Evolutionary conservation across 2,113 vertebrate species (phyloP).

Genomic region (Spheniscus mendiculus): DNA sequence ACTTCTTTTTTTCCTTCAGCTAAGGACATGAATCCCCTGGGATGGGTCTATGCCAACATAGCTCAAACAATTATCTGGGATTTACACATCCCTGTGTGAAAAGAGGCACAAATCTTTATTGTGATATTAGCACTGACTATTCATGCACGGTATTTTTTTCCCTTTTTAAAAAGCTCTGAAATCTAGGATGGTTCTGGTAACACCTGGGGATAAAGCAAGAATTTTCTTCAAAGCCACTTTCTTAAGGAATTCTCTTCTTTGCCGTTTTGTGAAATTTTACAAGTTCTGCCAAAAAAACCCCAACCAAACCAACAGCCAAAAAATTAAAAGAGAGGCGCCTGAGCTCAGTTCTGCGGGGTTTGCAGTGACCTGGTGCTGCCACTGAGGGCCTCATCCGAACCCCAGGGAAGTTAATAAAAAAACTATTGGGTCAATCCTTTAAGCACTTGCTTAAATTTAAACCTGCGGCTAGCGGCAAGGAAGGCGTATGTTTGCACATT

Average conservation of each 20-base stretch:
- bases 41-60: not conserved
- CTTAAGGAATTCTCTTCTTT: not conserved
- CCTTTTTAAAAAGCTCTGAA: not conserved
- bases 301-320: not conserved
- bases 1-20: not conserved
- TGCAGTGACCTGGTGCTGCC: not conserved
- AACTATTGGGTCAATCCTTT: not conserved
- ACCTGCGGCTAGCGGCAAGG: not conserved
- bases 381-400: not conserved
- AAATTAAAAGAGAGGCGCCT: not conserved
- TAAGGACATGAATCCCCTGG: not conserved
- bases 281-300: not conserved
- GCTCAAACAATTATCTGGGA: not conserved
- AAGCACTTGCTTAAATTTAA: not conserved
- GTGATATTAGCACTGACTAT: not conserved
- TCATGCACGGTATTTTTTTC: not conserved
- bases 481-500: not conserved
- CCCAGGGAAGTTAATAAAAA: not conserved
- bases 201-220: not conserved
- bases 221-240: not conserved
- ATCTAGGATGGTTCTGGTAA: not conserved
- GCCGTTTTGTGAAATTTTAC: not conserved
- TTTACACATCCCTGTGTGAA: not conserved
- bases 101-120: not conserved
- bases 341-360: not conserved